Conservation (phyloP, 2,888 invertebrate genomes). For the Silvanus unidentatus region DNA sequence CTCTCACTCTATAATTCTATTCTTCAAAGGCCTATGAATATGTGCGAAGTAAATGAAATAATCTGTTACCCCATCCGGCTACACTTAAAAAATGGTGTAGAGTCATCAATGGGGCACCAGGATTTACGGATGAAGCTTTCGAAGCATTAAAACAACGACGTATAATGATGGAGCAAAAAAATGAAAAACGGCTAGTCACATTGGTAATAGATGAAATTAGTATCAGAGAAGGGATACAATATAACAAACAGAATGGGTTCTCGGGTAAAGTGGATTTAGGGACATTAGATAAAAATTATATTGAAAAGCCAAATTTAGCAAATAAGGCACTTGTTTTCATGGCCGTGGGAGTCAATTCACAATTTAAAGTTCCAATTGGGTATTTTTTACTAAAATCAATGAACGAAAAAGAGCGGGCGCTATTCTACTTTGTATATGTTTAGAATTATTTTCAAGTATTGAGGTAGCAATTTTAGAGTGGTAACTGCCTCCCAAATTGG, state of each 20-base stretch:
- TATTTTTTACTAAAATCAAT: neutral
- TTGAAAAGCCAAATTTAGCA: too few relatives aligned
- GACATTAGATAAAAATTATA: too few relatives aligned
- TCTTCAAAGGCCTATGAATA: conserved; percentile 4
- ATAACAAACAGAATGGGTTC: neutral
- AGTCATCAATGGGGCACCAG: conserved; percentile 6
- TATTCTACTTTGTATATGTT: neutral
- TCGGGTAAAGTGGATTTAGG: too few relatives aligned
- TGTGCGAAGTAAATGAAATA: conserved; percentile 1
- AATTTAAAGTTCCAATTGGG: neutral
- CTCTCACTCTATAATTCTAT: conserved; percentile 2
- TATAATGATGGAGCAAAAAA: neutral
- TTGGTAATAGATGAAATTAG: conserved; percentile 7
- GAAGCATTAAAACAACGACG: neutral
- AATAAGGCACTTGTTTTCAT: too few relatives aligned
- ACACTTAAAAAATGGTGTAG: conserved; percentile 4
- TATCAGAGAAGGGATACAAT: neutral
- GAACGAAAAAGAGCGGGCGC: neutral
- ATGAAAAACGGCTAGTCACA: neutral
- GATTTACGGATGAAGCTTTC: conserved; percentile 7
- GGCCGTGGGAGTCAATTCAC: too few relatives aligned
- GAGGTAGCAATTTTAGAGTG: conserved; percentile 3
- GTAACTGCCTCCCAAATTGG: conserved; percentile 8
- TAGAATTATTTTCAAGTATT: neutral
- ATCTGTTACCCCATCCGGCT: conserved; percentile 3